Percentiles rank a stretch among this genome's conserved stretches.
Evolutionary conservation across 2,888 invertebrate genomes (phyloP).

Genomic region (Hipparchia sbordonii): DNA sequence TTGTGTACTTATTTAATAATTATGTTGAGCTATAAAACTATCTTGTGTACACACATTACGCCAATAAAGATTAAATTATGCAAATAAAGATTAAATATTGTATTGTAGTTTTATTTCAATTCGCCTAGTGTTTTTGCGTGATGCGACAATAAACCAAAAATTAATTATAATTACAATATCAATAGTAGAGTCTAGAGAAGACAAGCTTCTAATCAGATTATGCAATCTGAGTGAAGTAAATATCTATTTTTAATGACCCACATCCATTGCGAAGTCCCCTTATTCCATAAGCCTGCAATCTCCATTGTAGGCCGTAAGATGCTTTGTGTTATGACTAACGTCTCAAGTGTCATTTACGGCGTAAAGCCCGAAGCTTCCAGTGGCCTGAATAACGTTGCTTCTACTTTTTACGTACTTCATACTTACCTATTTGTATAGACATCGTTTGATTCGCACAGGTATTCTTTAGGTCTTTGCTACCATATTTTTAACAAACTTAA

Average conservation of each 20-base stretch:
- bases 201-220: no score
- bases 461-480: background rate
- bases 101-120: no score
- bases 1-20: no score
- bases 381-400: conserved; percentile 31
- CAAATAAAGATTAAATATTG: no score
- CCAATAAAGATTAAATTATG: no score
- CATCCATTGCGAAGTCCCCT: conserved; percentile 14
- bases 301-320: conserved; percentile 21
- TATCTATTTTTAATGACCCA: conserved; percentile 18
- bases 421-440: background rate
- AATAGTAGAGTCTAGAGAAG: no score
- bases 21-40: no score
- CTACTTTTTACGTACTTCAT: conserved; percentile 5
- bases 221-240: background rate
- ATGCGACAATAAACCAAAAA: no score
- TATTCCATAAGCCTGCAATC: conserved; percentile 20
- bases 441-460: background rate
- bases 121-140: no score
- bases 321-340: conserved; percentile 28
- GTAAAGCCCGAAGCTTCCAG: conserved; percentile 29
- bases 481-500: background rate
- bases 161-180: no score
- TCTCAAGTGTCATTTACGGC: conserved; percentile 34
- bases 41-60: no score